phyloP scores from a whole-genome alignment of 1,140 invertebrate species.

The Parasteatoda tepidariorum region DNA sequence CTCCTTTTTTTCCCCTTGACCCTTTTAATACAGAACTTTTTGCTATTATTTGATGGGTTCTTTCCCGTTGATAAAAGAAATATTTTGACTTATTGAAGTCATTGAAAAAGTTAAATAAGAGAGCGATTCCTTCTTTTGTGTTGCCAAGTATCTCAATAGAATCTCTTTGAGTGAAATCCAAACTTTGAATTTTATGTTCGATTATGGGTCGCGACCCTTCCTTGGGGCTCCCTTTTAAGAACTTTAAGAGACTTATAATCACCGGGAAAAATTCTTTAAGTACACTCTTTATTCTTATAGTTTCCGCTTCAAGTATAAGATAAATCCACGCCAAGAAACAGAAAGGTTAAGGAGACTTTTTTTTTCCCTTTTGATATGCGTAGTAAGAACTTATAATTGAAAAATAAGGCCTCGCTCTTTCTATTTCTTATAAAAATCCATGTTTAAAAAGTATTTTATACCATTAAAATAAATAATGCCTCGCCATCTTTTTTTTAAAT shows the following conservation, averaged over 20 bases:
- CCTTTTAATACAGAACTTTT: conserved; percentile 6
- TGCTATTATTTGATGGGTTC: background rate
- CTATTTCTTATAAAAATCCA: too few species aligned
- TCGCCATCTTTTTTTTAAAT: too few species aligned
- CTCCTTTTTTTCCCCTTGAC: conserved; percentile 11
- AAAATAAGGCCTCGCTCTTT: too few species aligned
- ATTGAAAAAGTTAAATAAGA: background rate
- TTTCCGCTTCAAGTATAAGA: background rate
- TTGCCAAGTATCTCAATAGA: background rate
- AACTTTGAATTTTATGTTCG: background rate
- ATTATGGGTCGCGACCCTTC: background rate
- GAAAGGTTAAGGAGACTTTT: background rate
- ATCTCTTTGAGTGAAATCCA: background rate
- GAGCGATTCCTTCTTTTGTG: background rate
- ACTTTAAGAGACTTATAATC: background rate
- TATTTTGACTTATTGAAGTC: background rate
- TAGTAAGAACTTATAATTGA: too few species aligned
- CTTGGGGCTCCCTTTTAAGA: background rate
- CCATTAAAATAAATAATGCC: too few species aligned
- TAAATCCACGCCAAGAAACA: background rate
- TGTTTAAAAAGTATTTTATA: too few species aligned
- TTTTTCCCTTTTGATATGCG: background rate
- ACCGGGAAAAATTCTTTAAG: background rate
- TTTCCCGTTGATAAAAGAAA: background rate
- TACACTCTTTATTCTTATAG: background rate